phyloP scores from a whole-genome alignment of 2,113 vertebrate species.

The Caloenas nicobarica region DNA sequence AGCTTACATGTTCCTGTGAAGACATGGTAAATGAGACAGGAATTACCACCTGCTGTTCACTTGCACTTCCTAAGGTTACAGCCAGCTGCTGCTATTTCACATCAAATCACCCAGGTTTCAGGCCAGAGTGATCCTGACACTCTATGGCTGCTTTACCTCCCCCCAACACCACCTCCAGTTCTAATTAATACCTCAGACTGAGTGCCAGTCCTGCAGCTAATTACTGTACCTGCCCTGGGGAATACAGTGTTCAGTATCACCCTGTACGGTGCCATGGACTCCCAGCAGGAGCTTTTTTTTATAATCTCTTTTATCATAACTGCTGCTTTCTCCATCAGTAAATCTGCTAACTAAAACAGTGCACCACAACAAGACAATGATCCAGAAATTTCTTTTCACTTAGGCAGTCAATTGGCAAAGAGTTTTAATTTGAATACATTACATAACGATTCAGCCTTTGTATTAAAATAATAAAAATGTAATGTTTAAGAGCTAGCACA shows the following conservation, averaged over 20 bases:
- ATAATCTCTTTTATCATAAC: constrained; percentile 38
- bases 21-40: constrained; percentile 70
- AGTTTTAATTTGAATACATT: neutral
- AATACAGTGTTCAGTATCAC: constrained; percentile 35
- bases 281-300: constrained; percentile 11
- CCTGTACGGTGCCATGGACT: neutral
- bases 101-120: constrained; percentile 37
- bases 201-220: constrained; percentile 50
- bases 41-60: constrained; percentile 69
- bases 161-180: constrained; percentile 25
- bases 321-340: constrained; percentile 55
- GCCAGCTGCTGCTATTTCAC: constrained; percentile 68
- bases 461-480: neutral
- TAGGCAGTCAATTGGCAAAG: neutral
- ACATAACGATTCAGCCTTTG: neutral
- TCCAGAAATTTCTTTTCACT: neutral
- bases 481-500: neutral
- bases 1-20: constrained; percentile 64
- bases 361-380: neutral
- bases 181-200: constrained; percentile 54
- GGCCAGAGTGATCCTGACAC: constrained; percentile 49
- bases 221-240: constrained; percentile 49
- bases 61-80: constrained; percentile 66
- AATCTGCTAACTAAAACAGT: constrained; percentile 5
- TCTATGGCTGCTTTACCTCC: constrained; percentile 29